A percentile compares a stretch with the other conserved stretches of the same genome.
phyloP scores from a whole-genome alignment of 2,113 vertebrate genomes.

The Coracopsis vasa region DNA sequence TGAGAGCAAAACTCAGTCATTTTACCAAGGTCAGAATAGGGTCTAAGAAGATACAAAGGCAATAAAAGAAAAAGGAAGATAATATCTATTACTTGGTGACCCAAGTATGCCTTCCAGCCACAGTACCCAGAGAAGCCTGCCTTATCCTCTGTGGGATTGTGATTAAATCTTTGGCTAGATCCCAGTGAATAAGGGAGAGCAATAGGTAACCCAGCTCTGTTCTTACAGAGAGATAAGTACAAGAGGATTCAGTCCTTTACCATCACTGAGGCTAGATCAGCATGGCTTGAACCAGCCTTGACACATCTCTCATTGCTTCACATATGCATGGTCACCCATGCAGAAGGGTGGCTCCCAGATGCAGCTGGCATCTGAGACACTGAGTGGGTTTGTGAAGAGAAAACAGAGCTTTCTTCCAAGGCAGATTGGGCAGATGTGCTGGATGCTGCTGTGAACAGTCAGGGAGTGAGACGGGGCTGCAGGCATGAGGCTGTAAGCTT shows the following conservation, averaged over 20 bases:
- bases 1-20: background rate
- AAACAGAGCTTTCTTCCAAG: background rate
- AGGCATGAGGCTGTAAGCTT: fast-evolving
- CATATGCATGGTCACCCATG: background rate
- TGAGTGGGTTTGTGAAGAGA: background rate
- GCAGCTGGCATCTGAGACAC: background rate
- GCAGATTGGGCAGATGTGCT: background rate
- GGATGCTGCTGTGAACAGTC: background rate
- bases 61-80: background rate
- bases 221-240: fast-evolving
- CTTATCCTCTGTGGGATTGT: background rate
- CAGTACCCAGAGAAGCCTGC: background rate
- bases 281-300: background rate
- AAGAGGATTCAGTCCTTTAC: fast-evolving
- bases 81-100: background rate
- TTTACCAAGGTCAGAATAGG: background rate
- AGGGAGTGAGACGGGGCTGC: background rate
- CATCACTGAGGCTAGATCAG: background rate
- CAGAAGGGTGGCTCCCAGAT: background rate
- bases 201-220: background rate
- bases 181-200: background rate
- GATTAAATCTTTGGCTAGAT: background rate
- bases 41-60: background rate
- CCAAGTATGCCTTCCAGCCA: background rate
- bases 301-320: background rate